Percentiles rank a stretch among this genome's conserved stretches.
These are phyloP conservation scores for Poecilia gillii DNA, from an alignment of 2,797 vertebrate genomes.

Conservation along the genomic window DNA sequence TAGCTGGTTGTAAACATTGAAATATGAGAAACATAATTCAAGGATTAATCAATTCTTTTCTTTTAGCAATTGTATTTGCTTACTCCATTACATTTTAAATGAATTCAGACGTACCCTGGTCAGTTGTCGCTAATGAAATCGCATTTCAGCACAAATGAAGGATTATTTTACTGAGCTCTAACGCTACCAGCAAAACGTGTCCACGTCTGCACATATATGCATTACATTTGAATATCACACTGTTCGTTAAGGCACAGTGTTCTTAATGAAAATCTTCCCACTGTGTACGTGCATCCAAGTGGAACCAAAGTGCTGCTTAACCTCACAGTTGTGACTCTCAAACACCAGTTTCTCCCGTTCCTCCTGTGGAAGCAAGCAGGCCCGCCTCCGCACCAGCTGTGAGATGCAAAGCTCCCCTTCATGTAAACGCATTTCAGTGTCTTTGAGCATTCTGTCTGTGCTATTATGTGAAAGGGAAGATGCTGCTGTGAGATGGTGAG, in stretches of 20 bases:
- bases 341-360: slow-evolving; percentile 52
- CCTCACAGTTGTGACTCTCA: slow-evolving; percentile 63
- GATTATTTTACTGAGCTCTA: not conserved
- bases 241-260: slow-evolving; percentile 34
- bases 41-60: not conserved
- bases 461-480: slow-evolving; percentile 47
- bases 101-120: not conserved
- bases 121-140: not conserved
- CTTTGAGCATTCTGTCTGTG: slow-evolving; percentile 61
- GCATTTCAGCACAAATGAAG: not conserved
- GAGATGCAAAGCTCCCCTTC: slow-evolving; percentile 71
- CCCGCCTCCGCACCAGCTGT: slow-evolving; percentile 74
- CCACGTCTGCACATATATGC: not conserved
- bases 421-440: slow-evolving; percentile 80
- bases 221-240: not conserved
- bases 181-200: not conserved
- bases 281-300: slow-evolving; percentile 46
- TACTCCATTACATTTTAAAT: not conserved
- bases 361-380: slow-evolving; percentile 44
- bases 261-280: slow-evolving; percentile 38
- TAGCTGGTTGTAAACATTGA: not conserved
- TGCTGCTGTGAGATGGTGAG: slow-evolving; percentile 33
- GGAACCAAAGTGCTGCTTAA: slow-evolving; percentile 69
- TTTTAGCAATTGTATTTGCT: not conserved
- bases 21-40: not conserved